Percentiles rank a stretch among this genome's conserved stretches.
Conservation (phyloP, 2,888 invertebrate species). For the Brachyopa scutellaris region DNA sequence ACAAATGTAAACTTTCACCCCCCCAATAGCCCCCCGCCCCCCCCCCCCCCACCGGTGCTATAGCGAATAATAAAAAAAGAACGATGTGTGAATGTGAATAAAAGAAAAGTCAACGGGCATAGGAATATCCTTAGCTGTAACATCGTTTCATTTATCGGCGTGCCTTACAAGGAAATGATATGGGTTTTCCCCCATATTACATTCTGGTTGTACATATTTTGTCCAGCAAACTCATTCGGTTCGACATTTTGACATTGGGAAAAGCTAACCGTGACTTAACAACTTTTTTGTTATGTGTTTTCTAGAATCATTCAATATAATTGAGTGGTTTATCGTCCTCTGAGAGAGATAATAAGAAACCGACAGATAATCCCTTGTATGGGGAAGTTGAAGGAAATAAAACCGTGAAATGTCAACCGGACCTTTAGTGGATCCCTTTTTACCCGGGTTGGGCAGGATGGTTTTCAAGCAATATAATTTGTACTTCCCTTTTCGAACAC, state of each 20-base stretch:
- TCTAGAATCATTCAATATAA: conserved; percentile 62
- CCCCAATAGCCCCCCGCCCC: too few species aligned
- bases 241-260: conserved; percentile 48
- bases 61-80: conserved; percentile 22
- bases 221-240: conserved; percentile 20
- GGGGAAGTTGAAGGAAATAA: too few species aligned
- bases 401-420: too few species aligned
- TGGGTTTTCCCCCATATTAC: conserved; percentile 15
- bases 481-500: too few species aligned
- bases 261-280: conserved; percentile 48
- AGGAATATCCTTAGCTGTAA: conserved; percentile 15
- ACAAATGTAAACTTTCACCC: conserved; percentile 31
- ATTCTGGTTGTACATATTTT: neutral
- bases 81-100: conserved; percentile 52
- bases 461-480: too few species aligned
- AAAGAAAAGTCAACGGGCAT: conserved; percentile 43
- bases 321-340: conserved; percentile 56
- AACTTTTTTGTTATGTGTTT: conserved; percentile 20
- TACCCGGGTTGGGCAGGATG: too few species aligned
- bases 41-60: neutral
- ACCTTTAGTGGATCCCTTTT: too few species aligned
- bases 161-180: conserved; percentile 41
- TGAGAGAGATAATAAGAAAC: too few species aligned
- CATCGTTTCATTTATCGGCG: conserved; percentile 55
- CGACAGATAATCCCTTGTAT: too few species aligned